Conservation (phyloP, 2,113 vertebrate species). For the Ursus arctos region DNA sequence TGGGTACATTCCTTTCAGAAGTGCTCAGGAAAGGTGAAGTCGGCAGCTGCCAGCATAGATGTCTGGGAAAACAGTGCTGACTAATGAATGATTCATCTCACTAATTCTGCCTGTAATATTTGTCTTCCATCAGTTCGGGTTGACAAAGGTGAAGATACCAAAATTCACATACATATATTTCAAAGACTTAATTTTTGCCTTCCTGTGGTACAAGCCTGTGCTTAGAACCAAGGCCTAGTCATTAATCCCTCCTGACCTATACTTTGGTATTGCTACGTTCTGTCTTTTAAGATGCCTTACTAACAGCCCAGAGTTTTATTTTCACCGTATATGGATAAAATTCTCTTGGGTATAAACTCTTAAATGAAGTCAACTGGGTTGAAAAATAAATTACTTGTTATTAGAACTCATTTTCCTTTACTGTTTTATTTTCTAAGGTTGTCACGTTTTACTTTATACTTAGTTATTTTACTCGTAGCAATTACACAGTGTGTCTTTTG, state of each 20-base stretch:
- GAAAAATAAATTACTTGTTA: conserved; percentile 46
- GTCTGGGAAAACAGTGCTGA: neutral
- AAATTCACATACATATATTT: conserved; percentile 39
- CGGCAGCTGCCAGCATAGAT: neutral
- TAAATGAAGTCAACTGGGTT: conserved; percentile 46
- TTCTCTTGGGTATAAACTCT: neutral
- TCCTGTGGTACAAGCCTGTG: neutral
- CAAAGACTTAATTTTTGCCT: conserved; percentile 14
- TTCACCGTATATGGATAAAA: neutral
- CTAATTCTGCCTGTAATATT: neutral
- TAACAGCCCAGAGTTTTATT: neutral
- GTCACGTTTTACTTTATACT: conserved; percentile 37
- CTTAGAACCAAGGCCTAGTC: neutral
- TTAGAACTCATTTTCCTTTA: conserved; percentile 11
- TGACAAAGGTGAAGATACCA: neutral
- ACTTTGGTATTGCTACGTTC: neutral
- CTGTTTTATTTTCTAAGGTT: neutral
- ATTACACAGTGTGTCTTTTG: neutral
- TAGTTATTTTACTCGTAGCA: conserved; percentile 32
- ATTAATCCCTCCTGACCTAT: neutral
- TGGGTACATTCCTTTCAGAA: conserved; percentile 53
- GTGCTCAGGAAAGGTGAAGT: conserved; percentile 23
- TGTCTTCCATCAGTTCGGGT: neutral
- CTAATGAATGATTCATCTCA: conserved; percentile 61
- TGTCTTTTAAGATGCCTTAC: conserved; percentile 21